Conservation (phyloP, 2,113 vertebrate species). For the Penelope pileata region DNA sequence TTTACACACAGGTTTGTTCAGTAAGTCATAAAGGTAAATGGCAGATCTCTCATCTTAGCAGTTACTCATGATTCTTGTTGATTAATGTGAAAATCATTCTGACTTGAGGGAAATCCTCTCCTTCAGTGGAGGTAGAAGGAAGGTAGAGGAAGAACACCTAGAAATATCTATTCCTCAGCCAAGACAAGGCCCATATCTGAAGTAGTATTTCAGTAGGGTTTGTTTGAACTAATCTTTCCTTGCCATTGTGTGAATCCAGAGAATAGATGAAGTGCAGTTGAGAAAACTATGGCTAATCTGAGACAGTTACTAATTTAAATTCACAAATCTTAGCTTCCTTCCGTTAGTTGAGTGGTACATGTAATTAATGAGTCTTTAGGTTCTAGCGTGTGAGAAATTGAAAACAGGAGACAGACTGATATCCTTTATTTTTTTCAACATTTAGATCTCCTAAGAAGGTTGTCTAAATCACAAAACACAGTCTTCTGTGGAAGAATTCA, state of each 20-base stretch:
- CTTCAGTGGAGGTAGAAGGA: fast-evolving
- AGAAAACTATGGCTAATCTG: neutral
- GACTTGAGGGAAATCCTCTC: neutral
- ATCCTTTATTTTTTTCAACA: neutral
- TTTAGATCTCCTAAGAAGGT: conserved; percentile 92
- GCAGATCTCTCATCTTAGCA: neutral
- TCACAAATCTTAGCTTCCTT: neutral
- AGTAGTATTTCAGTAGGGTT: neutral
- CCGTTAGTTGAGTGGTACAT: neutral
- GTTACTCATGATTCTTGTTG: neutral
- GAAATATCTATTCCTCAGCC: neutral
- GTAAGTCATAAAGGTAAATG: neutral
- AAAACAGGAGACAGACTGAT: neutral
- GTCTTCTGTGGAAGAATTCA: conserved; percentile 99
- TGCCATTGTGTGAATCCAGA: neutral
- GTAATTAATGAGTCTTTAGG: neutral
- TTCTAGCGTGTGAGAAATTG: neutral
- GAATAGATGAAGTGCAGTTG: neutral
- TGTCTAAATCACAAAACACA: conserved; percentile 98
- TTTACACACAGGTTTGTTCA: neutral
- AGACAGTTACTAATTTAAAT: neutral
- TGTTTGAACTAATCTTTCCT: neutral
- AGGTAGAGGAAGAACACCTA: neutral
- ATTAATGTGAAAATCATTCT: neutral
- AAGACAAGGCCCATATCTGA: neutral